These are phyloP conservation scores for Theretra japonica DNA, from an alignment of 2,888 invertebrate genomes.

Conservation along the genomic window DNA sequence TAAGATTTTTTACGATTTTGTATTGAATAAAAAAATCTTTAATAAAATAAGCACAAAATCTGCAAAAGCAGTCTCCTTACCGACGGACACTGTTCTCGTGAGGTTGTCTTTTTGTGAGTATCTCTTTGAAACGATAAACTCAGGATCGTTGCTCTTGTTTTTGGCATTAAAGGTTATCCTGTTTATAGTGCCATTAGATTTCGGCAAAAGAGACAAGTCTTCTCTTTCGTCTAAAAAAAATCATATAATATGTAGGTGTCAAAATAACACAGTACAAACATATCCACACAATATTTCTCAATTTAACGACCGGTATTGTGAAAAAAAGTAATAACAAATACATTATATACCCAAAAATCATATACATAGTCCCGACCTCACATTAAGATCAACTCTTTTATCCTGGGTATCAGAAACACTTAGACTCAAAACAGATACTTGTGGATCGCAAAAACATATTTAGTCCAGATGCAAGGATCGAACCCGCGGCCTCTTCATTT, in stretches of 20 bases:
- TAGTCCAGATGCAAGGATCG: too few relatives aligned
- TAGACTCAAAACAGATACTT: too few relatives aligned
- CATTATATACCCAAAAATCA: too few relatives aligned
- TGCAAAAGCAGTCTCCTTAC: conserved; percentile 39
- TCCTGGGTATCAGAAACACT: too few relatives aligned
- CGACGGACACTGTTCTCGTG: conserved; percentile 38
- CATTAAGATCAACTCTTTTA: too few relatives aligned
- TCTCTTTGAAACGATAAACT: conserved; percentile 51
- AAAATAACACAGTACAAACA: background rate
- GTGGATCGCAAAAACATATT: too few relatives aligned
- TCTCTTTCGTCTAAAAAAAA: conserved; percentile 65
- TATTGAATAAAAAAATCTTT: background rate
- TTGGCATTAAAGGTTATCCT: conserved; percentile 54
- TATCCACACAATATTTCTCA: background rate
- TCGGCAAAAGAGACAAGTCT: conserved; percentile 52
- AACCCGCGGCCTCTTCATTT: too few relatives aligned
- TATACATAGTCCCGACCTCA: too few relatives aligned
- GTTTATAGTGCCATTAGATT: conserved; percentile 41
- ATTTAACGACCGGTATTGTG: background rate
- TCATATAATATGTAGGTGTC: conserved; percentile 11
- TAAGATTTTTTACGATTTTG: background rate
- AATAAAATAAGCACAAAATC: background rate
- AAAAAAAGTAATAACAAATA: too few relatives aligned
- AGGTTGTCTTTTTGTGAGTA: conserved; percentile 48
- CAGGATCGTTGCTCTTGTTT: conserved; percentile 38